Evolutionary conservation across 1,140 invertebrate genomes (phyloP).

Genomic region (Hypsibius dujardini): DNA sequence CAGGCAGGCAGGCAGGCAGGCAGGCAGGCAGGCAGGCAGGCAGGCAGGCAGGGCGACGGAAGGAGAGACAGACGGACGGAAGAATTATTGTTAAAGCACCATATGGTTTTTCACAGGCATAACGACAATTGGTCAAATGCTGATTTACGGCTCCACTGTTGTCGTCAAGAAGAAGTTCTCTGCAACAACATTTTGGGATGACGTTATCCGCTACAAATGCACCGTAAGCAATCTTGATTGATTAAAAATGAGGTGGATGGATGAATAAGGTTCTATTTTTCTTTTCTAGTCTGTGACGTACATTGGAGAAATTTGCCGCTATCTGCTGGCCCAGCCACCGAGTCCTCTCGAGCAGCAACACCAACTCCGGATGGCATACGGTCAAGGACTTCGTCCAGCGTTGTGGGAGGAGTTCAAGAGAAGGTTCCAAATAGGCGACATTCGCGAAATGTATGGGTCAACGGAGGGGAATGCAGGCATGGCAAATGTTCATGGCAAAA

Average conservation of each 20-base stretch:
- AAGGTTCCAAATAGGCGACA: constrained; percentile 39
- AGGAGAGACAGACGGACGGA: no score
- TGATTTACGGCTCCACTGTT: constrained; percentile 63
- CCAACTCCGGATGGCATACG: constrained; percentile 35
- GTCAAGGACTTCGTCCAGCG: constrained; percentile 39
- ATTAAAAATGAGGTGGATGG: no score
- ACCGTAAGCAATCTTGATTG: constrained; percentile 50
- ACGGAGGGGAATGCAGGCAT: constrained; percentile 40
- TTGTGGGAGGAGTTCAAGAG: constrained; percentile 38
- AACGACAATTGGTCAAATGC: constrained; percentile 56
- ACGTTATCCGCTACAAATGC: constrained; percentile 79
- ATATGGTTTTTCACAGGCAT: constrained; percentile 28
- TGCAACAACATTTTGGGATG: constrained; percentile 80
- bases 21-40: no score
- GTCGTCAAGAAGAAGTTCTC: constrained; percentile 85
- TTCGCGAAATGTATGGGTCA: constrained; percentile 43
- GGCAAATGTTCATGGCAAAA: constrained; percentile 44
- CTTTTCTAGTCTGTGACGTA: constrained; percentile 42
- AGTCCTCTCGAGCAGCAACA: constrained; percentile 33
- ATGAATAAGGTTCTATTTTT: constrained; percentile 22
- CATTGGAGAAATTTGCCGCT: constrained; percentile 42
- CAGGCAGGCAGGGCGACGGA: no score
- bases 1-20: no score
- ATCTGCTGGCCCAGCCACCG: constrained; percentile 37
- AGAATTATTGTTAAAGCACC: no score